phyloP scores from a whole-genome alignment of 2,113 vertebrate genomes.

The Burhinus oedicnemus region DNA sequence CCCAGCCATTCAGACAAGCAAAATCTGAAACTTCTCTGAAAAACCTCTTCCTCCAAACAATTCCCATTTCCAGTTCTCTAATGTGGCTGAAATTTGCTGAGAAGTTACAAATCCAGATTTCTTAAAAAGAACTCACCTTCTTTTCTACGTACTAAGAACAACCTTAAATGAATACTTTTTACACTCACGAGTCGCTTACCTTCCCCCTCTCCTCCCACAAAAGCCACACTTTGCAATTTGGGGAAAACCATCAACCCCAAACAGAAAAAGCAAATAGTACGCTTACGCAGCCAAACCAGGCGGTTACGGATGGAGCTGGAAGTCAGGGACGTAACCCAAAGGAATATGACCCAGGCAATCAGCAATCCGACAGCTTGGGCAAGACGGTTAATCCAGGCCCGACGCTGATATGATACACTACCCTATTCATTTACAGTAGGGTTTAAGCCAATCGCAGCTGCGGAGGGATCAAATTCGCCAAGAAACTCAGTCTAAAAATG shows the following conservation, averaged over 20 bases:
- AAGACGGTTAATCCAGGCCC: not conserved
- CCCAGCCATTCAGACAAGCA: not conserved
- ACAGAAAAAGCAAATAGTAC: rapidly evolving
- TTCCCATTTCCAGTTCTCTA: not conserved
- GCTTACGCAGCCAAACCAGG: not conserved
- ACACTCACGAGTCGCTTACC: rapidly evolving
- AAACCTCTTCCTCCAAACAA: not conserved
- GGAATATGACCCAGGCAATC: not conserved
- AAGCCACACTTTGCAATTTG: not conserved
- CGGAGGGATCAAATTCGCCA: not conserved
- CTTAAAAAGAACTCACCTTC: too few species aligned
- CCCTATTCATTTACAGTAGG: not conserved
- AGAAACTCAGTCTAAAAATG: not conserved
- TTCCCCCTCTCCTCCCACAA: not conserved
- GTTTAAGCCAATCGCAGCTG: not conserved
- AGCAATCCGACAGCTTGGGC: not conserved
- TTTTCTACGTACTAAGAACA: rapidly evolving
- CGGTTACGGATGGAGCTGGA: rapidly evolving
- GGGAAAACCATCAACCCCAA: not conserved
- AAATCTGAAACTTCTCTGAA: not conserved
- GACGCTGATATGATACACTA: not conserved
- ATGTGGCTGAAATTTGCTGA: rapidly evolving
- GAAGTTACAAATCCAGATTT: not conserved
- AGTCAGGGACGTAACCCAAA: not conserved
- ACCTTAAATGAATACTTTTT: not conserved